These are phyloP conservation scores for Phrynosoma blainvillii DNA, from an alignment of 2,113 vertebrate species.

Conservation along the genomic window DNA sequence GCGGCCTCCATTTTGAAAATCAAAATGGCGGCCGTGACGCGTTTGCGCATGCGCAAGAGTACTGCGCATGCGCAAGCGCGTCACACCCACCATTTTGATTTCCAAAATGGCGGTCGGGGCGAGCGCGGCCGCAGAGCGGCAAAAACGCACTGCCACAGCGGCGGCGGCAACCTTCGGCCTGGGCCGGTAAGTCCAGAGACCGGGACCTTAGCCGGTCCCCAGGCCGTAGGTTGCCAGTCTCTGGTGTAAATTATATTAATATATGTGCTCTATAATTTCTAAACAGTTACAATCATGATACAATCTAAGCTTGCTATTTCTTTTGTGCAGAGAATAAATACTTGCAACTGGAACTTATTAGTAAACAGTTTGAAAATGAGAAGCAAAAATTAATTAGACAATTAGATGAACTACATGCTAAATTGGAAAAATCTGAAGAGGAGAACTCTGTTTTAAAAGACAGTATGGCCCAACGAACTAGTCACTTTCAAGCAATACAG, in stretches of 20 bases:
- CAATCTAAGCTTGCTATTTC: conserved; percentile 24
- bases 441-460: conserved; percentile 86
- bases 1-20: too few species aligned
- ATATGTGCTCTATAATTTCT: conserved; percentile 11
- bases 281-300: conserved; percentile 22
- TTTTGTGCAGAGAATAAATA: conserved; percentile 76
- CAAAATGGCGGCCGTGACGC: too few species aligned
- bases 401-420: conserved; percentile 79
- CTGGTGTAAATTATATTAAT: not conserved
- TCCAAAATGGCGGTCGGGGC: too few species aligned
- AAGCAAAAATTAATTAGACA: conserved; percentile 76
- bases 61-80: too few species aligned
- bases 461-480: conserved; percentile 88
- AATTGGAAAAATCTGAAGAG: conserved; percentile 81
- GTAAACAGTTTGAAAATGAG: conserved; percentile 83
- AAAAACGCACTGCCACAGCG: too few species aligned
- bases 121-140: too few species aligned
- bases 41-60: too few species aligned
- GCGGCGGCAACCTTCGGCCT: too few species aligned
- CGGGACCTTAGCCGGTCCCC: too few species aligned
- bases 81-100: too few species aligned
- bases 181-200: too few species aligned
- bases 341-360: conserved; percentile 77
- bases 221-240: too few species aligned
- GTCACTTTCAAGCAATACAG: conserved; percentile 90